These are phyloP conservation scores for Poeciliopsis paucimaculata DNA, from an alignment of 2,797 vertebrate species.

Conservation along the genomic window DNA sequence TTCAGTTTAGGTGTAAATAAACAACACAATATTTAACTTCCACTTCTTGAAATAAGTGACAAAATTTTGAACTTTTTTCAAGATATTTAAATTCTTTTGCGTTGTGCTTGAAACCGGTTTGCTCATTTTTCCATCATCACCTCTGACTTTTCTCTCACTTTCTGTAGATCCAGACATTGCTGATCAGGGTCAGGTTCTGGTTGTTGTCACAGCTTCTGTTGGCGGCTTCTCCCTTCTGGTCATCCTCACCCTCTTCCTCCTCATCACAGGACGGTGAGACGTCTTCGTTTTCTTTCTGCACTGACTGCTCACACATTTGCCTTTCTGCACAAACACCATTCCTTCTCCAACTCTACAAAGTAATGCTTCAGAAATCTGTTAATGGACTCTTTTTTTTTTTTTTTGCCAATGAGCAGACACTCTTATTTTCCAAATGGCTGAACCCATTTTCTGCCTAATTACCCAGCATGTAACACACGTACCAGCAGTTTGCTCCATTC, in stretches of 20 bases:
- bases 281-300: not conserved
- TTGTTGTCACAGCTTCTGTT: constrained; percentile 95
- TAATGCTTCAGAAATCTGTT: constrained; percentile 61
- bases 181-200: constrained; percentile 95
- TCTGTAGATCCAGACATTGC: constrained; percentile 91
- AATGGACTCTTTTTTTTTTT: constrained; percentile 75
- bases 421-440: constrained; percentile 81
- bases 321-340: not conserved
- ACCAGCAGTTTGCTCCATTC: constrained; percentile 70
- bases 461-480: constrained; percentile 75
- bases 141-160: constrained; percentile 11
- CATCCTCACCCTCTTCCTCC: constrained; percentile 97
- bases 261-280: constrained; percentile 95
- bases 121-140: not conserved
- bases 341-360: constrained; percentile 57
- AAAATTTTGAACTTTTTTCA: not conserved
- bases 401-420: constrained; percentile 68
- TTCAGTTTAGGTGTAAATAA: not conserved
- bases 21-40: not conserved
- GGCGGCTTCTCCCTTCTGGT: constrained; percentile 95
- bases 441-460: constrained; percentile 81
- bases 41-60: not conserved
- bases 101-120: too few relatives aligned
- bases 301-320: constrained; percentile 8
- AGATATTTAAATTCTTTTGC: not conserved